Evolutionary conservation across 2,113 vertebrate species (phyloP).

Genomic region (Corythoichthys haematopterus): DNA sequence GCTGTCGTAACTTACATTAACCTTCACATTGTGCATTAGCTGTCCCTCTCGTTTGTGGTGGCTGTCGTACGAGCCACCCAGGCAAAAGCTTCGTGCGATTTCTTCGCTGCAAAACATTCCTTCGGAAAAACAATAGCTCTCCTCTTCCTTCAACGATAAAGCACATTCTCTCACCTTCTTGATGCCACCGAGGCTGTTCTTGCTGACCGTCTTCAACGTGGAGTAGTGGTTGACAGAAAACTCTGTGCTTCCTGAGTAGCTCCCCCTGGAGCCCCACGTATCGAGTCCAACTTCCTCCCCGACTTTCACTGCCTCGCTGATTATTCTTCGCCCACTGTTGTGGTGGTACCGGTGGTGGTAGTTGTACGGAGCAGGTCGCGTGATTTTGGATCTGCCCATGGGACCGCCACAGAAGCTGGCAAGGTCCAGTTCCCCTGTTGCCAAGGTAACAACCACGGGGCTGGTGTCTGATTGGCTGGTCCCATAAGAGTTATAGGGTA

Average conservation of each 20-base stretch:
- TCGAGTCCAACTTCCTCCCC: slow-evolving; percentile 71
- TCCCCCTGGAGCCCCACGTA: slow-evolving; percentile 74
- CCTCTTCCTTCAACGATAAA: slow-evolving; percentile 76
- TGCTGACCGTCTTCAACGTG: slow-evolving; percentile 70
- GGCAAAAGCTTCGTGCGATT: slow-evolving; percentile 72
- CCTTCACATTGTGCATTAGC: slow-evolving; percentile 70
- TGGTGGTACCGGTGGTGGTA: slow-evolving; percentile 66
- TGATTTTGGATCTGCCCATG: slow-evolving; percentile 71
- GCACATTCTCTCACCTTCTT: slow-evolving; percentile 77
- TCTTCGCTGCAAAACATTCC: slow-evolving; percentile 75
- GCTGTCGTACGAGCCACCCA: slow-evolving; percentile 63
- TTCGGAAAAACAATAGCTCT: slow-evolving; percentile 73
- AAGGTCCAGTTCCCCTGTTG: slow-evolving; percentile 79
- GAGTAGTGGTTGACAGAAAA: slow-evolving; percentile 74
- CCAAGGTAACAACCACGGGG: slow-evolving; percentile 77
- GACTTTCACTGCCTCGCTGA: slow-evolving; percentile 68
- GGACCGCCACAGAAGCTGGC: slow-evolving; percentile 76
- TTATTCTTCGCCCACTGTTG: slow-evolving; percentile 64
- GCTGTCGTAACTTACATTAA: slow-evolving; percentile 69
- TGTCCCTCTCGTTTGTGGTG: slow-evolving; percentile 74
- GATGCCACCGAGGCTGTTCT: slow-evolving; percentile 62
- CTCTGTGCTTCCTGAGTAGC: slow-evolving; percentile 75
- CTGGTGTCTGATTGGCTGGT: slow-evolving; percentile 70
- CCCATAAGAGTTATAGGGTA: slow-evolving; percentile 72
- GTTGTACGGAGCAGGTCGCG: slow-evolving; percentile 74